phyloP scores from a whole-genome alignment of 2,113 vertebrate genomes.

The Oxyura jamaicensis region DNA sequence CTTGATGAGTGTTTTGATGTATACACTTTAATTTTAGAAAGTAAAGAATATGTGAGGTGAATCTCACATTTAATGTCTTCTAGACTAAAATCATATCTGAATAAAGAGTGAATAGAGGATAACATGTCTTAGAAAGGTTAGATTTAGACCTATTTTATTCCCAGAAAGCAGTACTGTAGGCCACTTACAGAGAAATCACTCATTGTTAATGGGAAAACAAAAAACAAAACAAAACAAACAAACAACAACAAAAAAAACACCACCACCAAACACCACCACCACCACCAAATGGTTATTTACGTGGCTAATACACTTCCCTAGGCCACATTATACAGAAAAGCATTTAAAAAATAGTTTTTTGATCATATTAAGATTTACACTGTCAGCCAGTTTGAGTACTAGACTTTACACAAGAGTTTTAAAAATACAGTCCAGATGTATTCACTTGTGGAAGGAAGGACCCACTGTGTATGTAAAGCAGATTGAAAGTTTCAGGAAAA shows the following conservation, averaged over 20 bases:
- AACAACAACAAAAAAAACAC: no score
- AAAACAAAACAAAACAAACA: slow-evolving; percentile 27
- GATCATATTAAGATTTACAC: background rate
- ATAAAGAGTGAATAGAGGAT: background rate
- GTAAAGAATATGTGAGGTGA: background rate
- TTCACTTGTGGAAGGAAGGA: background rate
- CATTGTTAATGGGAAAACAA: slow-evolving; percentile 45
- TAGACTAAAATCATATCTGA: background rate
- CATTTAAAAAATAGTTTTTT: slow-evolving; percentile 54
- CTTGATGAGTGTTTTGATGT: background rate
- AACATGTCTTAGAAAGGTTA: background rate
- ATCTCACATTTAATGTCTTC: background rate
- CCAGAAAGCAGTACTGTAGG: slow-evolving; percentile 15
- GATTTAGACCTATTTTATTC: background rate
- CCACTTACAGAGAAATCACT: slow-evolving; percentile 32
- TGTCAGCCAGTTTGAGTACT: background rate
- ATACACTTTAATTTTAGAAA: background rate
- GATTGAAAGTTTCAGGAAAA: background rate
- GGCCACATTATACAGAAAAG: slow-evolving; percentile 22
- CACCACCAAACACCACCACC: no score
- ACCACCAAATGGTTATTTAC: background rate
- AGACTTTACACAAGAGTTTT: background rate
- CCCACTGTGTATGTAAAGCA: background rate
- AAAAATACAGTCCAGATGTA: background rate
- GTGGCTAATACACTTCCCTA: slow-evolving; percentile 27